These are phyloP conservation scores for Psittacula cyanocephala DNA, from an alignment of 2,113 vertebrate species.

Conservation along the genomic window DNA sequence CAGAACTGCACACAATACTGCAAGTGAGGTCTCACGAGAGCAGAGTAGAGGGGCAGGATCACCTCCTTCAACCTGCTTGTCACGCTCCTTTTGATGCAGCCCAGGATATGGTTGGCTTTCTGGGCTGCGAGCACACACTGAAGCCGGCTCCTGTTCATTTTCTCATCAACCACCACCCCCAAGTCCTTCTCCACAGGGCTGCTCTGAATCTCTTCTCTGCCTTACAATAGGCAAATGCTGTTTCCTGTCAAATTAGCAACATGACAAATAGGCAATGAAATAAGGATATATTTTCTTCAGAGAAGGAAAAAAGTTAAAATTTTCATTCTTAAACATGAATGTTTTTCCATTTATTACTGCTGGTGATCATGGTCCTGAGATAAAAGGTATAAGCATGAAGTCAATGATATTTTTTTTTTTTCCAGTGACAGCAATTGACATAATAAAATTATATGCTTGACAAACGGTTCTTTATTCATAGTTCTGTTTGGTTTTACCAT, in stretches of 20 bases:
- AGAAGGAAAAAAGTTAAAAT: background rate
- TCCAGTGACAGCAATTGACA: background rate
- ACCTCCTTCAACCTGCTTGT: too few relatives aligned
- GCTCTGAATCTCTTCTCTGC: too few relatives aligned
- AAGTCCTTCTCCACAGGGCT: too few relatives aligned
- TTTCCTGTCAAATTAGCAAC: background rate
- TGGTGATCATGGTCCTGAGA: background rate
- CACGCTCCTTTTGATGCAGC: too few relatives aligned
- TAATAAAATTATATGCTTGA: background rate
- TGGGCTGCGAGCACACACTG: too few relatives aligned
- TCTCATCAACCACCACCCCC: too few relatives aligned
- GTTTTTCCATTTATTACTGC: background rate
- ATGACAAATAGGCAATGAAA: background rate
- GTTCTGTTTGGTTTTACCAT: background rate
- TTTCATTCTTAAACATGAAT: background rate
- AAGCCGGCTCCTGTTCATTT: too few relatives aligned
- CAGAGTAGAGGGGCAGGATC: too few relatives aligned
- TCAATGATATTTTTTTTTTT: background rate
- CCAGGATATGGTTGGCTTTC: too few relatives aligned
- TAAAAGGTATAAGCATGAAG: background rate
- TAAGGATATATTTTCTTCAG: background rate
- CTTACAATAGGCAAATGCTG: background rate
- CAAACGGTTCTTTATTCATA: background rate
- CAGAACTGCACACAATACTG: too few relatives aligned
- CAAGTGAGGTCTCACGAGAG: too few relatives aligned